Base-by-base conservation (phyloP, 2,888 invertebrate genomes). In the Papilio gigon region DNA sequence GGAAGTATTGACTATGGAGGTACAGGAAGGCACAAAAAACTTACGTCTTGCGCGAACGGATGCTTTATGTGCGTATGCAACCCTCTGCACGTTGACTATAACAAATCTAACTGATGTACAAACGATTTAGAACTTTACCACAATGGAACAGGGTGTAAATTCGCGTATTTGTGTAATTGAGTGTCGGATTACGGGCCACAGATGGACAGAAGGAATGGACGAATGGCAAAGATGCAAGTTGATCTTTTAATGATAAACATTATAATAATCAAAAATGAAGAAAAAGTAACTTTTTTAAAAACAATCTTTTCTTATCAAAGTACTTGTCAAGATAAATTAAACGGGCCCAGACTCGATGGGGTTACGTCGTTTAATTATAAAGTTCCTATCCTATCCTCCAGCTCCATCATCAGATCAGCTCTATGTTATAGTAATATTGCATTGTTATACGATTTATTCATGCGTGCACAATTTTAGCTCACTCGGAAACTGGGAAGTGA, bases 101-200 rank as follows among this genome's bases (percentile, higher is more conserved):
- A 11, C 20, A 30, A 25, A 65, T 25, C 35, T 4, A 42, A 11
- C 6, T 1, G 4, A 14, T 2, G 2, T 22, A 33, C 20, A 67
- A 40, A 6, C 4, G n/a, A 56, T 47, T 37, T 9, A 14, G 27
- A 30, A 59, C 58, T 37, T 5, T 64, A 59, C 27, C 0, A 4
- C 25, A 47, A 25, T 9, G 27, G 4, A 0, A 20, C 47, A 64
- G 37, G 35, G 9, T 17, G 17, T 17, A 47, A 47, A 63, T 64
- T 1, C 0, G 9, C 44, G 37, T 11, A 11, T 20, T 9, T 4
- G 4, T 1, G 1, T 6, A 11, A 14, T 17, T 4, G 1, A 59
- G 58, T 63, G 44, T 68, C 68, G n/a, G 44, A 58, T 68, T 68
- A 63, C 67, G n/a, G 12, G 63, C 63, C 58, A 63, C 68, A 68